Evolutionary conservation across 2,888 invertebrate genomes (phyloP), one percentile per base, ranked within the genome.

Genomic region (Drosophila sordidula): DNA sequence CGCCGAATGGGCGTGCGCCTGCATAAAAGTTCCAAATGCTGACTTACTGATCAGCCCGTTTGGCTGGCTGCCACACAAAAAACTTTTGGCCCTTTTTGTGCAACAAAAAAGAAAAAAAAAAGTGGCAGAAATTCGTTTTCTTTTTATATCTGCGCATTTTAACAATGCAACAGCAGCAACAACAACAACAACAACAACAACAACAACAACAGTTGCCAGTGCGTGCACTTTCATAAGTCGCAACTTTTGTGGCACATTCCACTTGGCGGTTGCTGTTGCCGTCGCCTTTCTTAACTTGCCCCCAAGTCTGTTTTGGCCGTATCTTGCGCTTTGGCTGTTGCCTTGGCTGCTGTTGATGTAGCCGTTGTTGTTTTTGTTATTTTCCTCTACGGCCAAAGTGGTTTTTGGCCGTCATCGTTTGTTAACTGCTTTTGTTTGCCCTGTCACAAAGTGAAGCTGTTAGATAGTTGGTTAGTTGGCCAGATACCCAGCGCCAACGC

Each of bases 161-260:
- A 46, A 36, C 65, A 51, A 36, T 51, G 36, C 63, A 72, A 58
- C 63, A 72, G 18, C 59, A 59, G n/a, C 65, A 63, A 45, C 66
- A 29, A 54, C 8, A 25, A 46, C 45, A 57, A n/a, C n/a, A n/a
- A n/a, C n/a, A n/a, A n/a, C n/a, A 55, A 46, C 67, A 59, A 14
- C 65, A 63, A 45, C 66, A 29, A 54, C 8, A 25, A 46, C 45
- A 57, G 49, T 47, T 68, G 49, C 66, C 68, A 73, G 59, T 75
- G 86, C 86, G 84, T 87, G 84, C 87, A 87, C 84, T 84, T 87
- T 87, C 87, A 87, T 84, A 84, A 84, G 84, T 84, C 67, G 87
- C 81, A 80, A 80, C 87, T 78, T 80, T 86, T 62, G 69, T 75
- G 57, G 67, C 71, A 50, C 49, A 62, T 65, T 67, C 71, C 71